Percentiles rank a stretch among this genome's conserved stretches.
Conservation (phyloP, 2,888 invertebrate genomes). For the Eilema caniola region DNA sequence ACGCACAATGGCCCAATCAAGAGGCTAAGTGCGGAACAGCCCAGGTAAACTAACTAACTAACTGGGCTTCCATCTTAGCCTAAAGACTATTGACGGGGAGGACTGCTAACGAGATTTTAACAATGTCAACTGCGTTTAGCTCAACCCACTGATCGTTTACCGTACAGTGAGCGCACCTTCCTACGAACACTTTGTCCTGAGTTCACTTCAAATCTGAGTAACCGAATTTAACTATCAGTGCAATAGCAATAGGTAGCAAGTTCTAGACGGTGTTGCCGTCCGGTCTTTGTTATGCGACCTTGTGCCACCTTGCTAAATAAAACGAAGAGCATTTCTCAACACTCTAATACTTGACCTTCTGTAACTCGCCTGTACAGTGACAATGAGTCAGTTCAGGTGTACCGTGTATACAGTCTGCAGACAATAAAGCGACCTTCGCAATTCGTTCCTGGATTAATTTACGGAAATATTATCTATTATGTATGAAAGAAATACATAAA, state of each 20-base stretch:
- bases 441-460: conserved; percentile 45
- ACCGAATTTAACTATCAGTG: neutral
- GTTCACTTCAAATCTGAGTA: neutral
- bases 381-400: conserved; percentile 30
- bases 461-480: conserved; percentile 41
- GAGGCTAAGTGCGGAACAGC: too few species aligned
- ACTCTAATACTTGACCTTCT: conserved; percentile 23
- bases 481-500: conserved; percentile 34
- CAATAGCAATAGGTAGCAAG: neutral
- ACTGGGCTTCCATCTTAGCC: too few species aligned
- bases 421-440: conserved; percentile 48
- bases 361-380: conserved; percentile 21
- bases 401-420: conserved; percentile 43
- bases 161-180: too few species aligned
- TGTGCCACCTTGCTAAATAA: neutral
- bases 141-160: too few species aligned
- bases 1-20: too few species aligned
- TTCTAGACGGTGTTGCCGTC: neutral
- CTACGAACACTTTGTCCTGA: too few species aligned
- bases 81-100: too few species aligned
- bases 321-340: neutral
- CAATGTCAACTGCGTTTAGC: too few species aligned
- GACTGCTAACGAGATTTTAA: too few species aligned
- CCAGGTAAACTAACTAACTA: too few species aligned
- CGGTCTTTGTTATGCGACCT: neutral